These are phyloP conservation scores for Tenebrosternarchus preto DNA, from an alignment of 2,113 vertebrate genomes.

Conservation along the genomic window DNA sequence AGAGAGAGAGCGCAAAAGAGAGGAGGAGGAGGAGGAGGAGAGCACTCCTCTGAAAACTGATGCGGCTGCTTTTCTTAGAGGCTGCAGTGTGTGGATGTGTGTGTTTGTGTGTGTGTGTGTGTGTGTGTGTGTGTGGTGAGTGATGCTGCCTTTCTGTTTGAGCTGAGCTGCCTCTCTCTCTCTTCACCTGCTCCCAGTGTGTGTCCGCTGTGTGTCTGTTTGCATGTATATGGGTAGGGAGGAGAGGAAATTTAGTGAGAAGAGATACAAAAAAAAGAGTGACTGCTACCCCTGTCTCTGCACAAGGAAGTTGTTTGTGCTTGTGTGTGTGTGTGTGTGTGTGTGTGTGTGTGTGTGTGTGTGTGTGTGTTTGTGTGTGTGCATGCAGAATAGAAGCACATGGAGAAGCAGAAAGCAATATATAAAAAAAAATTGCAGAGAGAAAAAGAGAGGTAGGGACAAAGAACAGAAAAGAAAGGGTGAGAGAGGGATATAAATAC, in stretches of 20 bases:
- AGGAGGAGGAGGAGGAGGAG: slow-evolving; percentile 41
- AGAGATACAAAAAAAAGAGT: slow-evolving; percentile 12
- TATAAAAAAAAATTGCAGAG: background rate
- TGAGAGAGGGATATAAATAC: background rate
- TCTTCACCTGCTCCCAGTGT: slow-evolving; percentile 53
- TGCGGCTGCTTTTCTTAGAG: slow-evolving; percentile 78
- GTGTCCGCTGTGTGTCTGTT: slow-evolving; percentile 40
- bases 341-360: too few species aligned
- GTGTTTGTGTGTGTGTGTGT: slow-evolving; percentile 57
- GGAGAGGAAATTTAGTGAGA: background rate
- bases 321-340: background rate
- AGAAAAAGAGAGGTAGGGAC: background rate
- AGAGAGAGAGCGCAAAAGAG: slow-evolving; percentile 38
- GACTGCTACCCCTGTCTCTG: slow-evolving; percentile 1
- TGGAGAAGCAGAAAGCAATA: background rate
- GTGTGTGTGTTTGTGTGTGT: background rate
- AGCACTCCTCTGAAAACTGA: slow-evolving; percentile 73
- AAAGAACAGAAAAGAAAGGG: background rate
- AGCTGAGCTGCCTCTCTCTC: slow-evolving; percentile 60
- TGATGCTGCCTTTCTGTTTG: slow-evolving; percentile 69
- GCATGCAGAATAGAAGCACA: background rate
- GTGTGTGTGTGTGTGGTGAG: slow-evolving; percentile 52
- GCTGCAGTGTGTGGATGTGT: slow-evolving; percentile 67
- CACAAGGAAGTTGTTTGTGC: background rate
- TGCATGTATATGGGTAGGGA: slow-evolving; percentile 40